Evolutionary conservation across 2,888 invertebrate species (phyloP).

Genomic region (Prosopocoilus inquinatus): DNA sequence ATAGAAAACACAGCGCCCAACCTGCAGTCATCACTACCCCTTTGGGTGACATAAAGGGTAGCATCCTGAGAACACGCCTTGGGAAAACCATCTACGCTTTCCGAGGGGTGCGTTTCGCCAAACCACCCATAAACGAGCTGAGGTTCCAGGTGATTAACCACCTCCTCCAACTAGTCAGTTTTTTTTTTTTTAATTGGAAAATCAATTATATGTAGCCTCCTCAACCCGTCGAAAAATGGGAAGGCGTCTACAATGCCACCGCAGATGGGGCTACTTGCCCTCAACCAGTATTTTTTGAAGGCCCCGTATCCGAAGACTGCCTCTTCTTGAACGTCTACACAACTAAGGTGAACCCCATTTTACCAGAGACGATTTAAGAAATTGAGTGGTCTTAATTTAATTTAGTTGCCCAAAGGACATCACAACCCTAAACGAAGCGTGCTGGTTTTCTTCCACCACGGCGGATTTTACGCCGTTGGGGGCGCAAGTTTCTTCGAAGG

Average conservation of each 20-base stretch:
- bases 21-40: constrained; percentile 3
- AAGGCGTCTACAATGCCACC: constrained; percentile 42
- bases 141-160: constrained; percentile 15
- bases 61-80: constrained; percentile 3
- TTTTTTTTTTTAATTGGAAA: neutral
- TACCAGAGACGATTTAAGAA: neutral
- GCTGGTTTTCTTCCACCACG: constrained; percentile 66
- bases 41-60: constrained; percentile 13
- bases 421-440: constrained; percentile 55
- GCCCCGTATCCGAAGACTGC: constrained; percentile 60
- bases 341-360: constrained; percentile 42
- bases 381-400: neutral
- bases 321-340: constrained; percentile 64
- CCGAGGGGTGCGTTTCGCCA: constrained; percentile 16
- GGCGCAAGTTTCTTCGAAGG: constrained; percentile 58
- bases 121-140: constrained; percentile 14
- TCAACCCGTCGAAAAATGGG: constrained; percentile 41
- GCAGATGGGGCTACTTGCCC: constrained; percentile 46
- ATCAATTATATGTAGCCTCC: constrained; percentile 40
- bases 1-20: neutral
- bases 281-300: constrained; percentile 35
- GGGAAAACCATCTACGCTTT: constrained; percentile 16
- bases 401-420: constrained; percentile 39
- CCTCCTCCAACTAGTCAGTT: too few species aligned
- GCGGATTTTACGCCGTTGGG: constrained; percentile 62